These are phyloP conservation scores for Nasonia oneida DNA, from an alignment of 2,888 invertebrate genomes.

Conservation along the genomic window DNA sequence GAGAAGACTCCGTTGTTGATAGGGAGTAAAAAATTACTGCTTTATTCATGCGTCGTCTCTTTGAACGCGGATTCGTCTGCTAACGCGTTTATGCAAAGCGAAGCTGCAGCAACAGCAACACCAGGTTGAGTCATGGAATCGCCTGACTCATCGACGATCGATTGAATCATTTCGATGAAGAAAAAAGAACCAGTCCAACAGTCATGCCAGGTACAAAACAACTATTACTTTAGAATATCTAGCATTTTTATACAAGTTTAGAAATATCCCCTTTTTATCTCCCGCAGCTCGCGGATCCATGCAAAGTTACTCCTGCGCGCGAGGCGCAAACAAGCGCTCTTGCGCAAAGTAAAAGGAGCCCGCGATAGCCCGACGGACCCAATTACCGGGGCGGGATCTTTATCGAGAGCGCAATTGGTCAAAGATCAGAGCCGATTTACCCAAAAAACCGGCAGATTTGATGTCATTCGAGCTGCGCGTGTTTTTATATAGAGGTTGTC, in stretches of 20 bases:
- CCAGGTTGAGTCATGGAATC: slow-evolving; percentile 12
- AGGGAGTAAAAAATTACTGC: neutral
- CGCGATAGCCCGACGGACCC: neutral
- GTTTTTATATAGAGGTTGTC: neutral
- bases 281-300: too few relatives aligned
- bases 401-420: slow-evolving; percentile 17
- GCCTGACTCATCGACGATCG: slow-evolving; percentile 34
- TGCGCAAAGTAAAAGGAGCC: slow-evolving; percentile 27
- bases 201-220: neutral
- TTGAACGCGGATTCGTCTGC: neutral
- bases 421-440: neutral
- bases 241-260: neutral
- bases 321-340: neutral
- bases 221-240: neutral
- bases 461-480: slow-evolving; percentile 2
- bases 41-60: neutral
- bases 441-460: slow-evolving; percentile 20
- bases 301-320: neutral
- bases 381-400: slow-evolving; percentile 3
- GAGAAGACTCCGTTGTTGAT: neutral
- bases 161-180: slow-evolving; percentile 24
- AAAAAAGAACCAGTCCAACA: slow-evolving; percentile 17
- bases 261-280: neutral
- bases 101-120: neutral
- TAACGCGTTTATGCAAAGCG: neutral